Evolutionary conservation across 2,113 vertebrate genomes (phyloP), one percentile per base, ranked within the genome.

Genomic region (Sinocyclocheilus maitianheensis): DNA sequence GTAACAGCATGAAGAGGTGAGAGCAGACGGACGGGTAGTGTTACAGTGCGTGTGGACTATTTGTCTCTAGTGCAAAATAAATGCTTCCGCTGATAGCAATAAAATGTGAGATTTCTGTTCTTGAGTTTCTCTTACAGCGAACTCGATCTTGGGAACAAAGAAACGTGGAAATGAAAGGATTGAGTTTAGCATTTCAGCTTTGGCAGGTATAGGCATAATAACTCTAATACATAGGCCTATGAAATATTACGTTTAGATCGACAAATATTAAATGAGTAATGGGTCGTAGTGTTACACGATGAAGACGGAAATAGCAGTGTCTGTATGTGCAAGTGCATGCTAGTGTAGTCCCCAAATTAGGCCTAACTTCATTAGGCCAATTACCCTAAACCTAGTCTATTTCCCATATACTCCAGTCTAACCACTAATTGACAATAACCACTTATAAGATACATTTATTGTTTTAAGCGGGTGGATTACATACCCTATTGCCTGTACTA

Each of bases 51-150:
- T 78, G 87, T 85, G 89, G 82, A 90, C 87, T 55, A 79, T 93
- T 92, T 92, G 92, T 94, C 92, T 94, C 92, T 92, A 40, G 91
- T 95, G 93, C 91, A 94, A 94, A 94, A 94, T 93, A 94, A 95
- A 94, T 87, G 84, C 91, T 93, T 94, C 93, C 92, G 91, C 91
- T 94, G 90, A 89, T 92, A 93, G 93, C 93, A 94, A 94, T 95
- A 94, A 94, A 94, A 94, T 89, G 84, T 91, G 89, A 90, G 89
- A 85, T 94, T 94, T 92, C 93, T 93, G 91, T 93, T 93, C 91
- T 93, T 92, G 92, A 93, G 67, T 93, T 90, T 90, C 92, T 93
- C 91, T 93, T 90, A 85, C 85, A 90, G 92, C 91, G 93, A 94
- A 94, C 91, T 91, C 91, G 92, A 94, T 93, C 86, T 92, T 46